Percentiles rank a stretch among this genome's conserved stretches.
These are phyloP conservation scores for Chaetophractus vellerosus DNA, from an alignment of 2,797 vertebrate genomes.

Conservation along the genomic window DNA sequence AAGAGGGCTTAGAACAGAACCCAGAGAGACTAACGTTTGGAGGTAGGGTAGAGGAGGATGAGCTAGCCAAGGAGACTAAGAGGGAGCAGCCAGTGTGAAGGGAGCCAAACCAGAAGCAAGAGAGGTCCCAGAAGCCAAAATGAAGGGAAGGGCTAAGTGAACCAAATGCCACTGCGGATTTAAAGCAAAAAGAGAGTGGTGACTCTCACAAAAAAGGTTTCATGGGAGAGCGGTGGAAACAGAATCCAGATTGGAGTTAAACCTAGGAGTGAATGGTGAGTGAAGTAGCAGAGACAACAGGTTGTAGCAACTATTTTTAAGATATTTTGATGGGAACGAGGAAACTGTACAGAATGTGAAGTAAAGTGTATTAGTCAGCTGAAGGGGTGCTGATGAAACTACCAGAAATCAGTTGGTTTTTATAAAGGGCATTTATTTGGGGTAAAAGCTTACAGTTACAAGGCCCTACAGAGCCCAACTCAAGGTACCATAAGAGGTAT, in stretches of 20 bases:
- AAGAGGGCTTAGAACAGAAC: background rate
- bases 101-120: background rate
- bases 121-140: background rate
- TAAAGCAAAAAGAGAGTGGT: background rate
- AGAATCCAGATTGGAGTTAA: background rate
- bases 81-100: background rate
- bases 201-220: background rate
- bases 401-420: no score
- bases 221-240: background rate
- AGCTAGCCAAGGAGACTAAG: background rate
- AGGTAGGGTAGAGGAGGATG: background rate
- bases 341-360: background rate
- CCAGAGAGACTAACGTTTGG: background rate
- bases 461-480: no score
- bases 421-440: no score
- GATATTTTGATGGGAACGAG: background rate
- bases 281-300: background rate
- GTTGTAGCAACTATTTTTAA: background rate
- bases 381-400: no score
- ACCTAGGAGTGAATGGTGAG: background rate
- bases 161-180: background rate
- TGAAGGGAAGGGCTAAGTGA: background rate
- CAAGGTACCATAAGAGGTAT: no score
- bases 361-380: background rate
- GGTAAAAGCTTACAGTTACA: no score